A percentile compares a stretch with the other conserved stretches of the same genome.
phyloP scores from a whole-genome alignment of 2,888 invertebrate genomes.

The Mythimna lalbum region DNA sequence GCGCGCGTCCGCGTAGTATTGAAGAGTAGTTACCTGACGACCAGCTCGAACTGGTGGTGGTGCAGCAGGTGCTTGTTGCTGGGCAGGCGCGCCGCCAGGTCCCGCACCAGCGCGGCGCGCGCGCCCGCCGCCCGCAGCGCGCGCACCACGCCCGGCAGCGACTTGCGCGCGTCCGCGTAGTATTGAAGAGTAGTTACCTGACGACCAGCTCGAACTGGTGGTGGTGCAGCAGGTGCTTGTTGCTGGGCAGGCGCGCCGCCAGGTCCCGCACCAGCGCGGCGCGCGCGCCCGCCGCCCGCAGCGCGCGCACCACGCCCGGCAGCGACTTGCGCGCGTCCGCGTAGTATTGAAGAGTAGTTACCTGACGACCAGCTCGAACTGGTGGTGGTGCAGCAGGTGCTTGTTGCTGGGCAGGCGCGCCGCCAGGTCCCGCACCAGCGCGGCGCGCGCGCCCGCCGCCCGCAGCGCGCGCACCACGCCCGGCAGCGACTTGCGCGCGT shows the following conservation, averaged over 20 bases:
- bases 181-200: too few relatives aligned
- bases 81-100: conserved; percentile 96
- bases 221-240: conserved; percentile 98
- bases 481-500: conserved; percentile 98
- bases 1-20: conserved; percentile 98
- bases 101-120: conserved; percentile 96
- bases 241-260: conserved; percentile 96
- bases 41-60: conserved; percentile 98
- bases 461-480: conserved; percentile 98
- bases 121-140: conserved; percentile 97
- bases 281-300: conserved; percentile 97
- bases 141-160: conserved; percentile 97
- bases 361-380: conserved; percentile 93
- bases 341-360: too few relatives aligned
- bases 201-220: conserved; percentile 96
- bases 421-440: conserved; percentile 96
- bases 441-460: conserved; percentile 96
- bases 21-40: conserved; percentile 58
- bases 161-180: conserved; percentile 98
- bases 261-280: conserved; percentile 97
- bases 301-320: conserved; percentile 97
- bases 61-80: conserved; percentile 98
- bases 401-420: conserved; percentile 97
- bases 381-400: conserved; percentile 98
- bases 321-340: conserved; percentile 99